These are phyloP conservation scores for Andricus quercusramuli DNA, from an alignment of 2,888 invertebrate genomes.

Conservation along the genomic window DNA sequence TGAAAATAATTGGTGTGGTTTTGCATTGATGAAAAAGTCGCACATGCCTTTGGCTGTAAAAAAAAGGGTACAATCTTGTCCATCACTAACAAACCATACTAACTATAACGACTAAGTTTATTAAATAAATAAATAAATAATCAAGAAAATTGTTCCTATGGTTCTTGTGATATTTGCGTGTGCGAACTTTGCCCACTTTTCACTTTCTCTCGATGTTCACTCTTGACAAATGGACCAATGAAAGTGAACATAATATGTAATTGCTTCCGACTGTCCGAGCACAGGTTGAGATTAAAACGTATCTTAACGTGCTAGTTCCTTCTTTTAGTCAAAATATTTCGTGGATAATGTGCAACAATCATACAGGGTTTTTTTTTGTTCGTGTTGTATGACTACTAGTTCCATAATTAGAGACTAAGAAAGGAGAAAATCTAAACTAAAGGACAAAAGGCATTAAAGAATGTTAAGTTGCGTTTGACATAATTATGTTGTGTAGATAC, in stretches of 20 bases:
- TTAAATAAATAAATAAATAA: constrained; percentile 25
- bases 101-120: constrained; percentile 10
- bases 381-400: constrained; percentile 33
- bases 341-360: constrained; percentile 34
- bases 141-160: constrained; percentile 35
- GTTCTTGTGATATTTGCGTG: constrained; percentile 39
- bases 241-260: constrained; percentile 34
- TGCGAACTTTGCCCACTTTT: constrained; percentile 17
- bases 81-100: constrained; percentile 31
- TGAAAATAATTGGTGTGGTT: not conserved
- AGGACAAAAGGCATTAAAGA: constrained; percentile 23
- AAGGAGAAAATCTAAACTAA: constrained; percentile 10
- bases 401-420: constrained; percentile 13
- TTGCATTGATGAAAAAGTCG: constrained; percentile 34
- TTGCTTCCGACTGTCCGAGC: constrained; percentile 36
- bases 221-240: constrained; percentile 27
- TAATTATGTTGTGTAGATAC: constrained; percentile 19
- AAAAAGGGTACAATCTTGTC: constrained; percentile 15
- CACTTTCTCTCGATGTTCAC: constrained; percentile 34
- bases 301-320: constrained; percentile 40
- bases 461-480: not conserved
- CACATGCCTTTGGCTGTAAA: constrained; percentile 25
- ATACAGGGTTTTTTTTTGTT: constrained; percentile 9
- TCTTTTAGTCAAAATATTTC: constrained; percentile 24
- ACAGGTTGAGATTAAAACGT: constrained; percentile 25